Evolutionary conservation across 2,113 vertebrate genomes (phyloP).

Genomic region (Pithys albifrons): DNA sequence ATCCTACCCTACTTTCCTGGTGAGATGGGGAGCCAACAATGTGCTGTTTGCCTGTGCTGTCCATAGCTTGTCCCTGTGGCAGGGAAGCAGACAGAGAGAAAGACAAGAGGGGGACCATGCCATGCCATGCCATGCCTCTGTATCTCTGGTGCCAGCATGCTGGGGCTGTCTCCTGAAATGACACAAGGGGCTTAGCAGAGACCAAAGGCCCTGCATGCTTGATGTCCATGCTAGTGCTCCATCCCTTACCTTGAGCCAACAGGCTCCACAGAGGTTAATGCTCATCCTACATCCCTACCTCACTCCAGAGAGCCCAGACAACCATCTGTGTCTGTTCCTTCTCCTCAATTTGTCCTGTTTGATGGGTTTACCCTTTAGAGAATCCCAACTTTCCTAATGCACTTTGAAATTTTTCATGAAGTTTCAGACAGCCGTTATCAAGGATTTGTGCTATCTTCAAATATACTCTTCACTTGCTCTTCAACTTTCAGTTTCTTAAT

Average conservation of each 20-base stretch:
- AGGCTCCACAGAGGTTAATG: not conserved
- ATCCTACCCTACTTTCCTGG: not conserved
- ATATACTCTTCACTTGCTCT: conserved; percentile 22
- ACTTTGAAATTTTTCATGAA: conserved; percentile 43
- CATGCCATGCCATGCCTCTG: not conserved
- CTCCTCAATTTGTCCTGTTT: conserved; percentile 6
- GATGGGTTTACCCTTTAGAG: conserved; percentile 16
- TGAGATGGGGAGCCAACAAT: not conserved
- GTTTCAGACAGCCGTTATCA: conserved; percentile 20
- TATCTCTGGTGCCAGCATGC: not conserved
- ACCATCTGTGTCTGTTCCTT: not conserved
- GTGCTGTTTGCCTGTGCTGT: not conserved
- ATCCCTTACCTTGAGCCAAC: not conserved
- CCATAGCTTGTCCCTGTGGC: not conserved
- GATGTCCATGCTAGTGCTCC: not conserved
- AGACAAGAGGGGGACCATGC: not conserved
- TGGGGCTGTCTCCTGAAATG: not conserved
- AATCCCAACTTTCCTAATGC: conserved; percentile 10
- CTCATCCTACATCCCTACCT: not conserved
- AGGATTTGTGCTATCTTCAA: conserved; percentile 65
- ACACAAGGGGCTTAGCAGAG: not conserved
- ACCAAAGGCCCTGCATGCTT: not conserved
- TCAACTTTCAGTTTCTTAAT: conserved; percentile 18
- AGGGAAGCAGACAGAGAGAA: not conserved
- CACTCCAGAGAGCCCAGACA: not conserved